These are phyloP conservation scores for Zaprionus vittiger DNA, from an alignment of 1,140 invertebrate species.

Conservation along the genomic window DNA sequence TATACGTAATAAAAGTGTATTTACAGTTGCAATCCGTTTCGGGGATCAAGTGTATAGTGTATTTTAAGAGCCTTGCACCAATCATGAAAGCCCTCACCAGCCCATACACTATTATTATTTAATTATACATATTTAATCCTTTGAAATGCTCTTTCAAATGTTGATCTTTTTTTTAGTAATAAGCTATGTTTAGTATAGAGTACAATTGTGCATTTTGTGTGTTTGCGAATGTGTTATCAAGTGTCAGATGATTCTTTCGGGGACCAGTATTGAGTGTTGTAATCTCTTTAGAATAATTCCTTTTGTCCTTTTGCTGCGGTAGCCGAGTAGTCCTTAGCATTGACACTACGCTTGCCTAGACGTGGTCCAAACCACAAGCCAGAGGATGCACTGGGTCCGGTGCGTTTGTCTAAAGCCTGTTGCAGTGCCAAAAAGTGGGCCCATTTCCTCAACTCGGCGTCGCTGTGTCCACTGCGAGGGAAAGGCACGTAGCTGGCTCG, in stretches of 20 bases:
- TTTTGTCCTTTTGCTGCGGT: slow-evolving; percentile 60
- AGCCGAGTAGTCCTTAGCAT: slow-evolving; percentile 49
- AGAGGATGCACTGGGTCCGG: slow-evolving; percentile 78
- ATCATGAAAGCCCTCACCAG: slow-evolving; percentile 72
- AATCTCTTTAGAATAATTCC: slow-evolving; percentile 58
- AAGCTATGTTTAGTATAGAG: not conserved
- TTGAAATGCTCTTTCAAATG: slow-evolving; percentile 58
- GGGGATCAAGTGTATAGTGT: slow-evolving; percentile 5
- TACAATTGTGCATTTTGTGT: slow-evolving; percentile 21
- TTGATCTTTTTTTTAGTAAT: slow-evolving; percentile 40
- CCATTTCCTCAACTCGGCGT: slow-evolving; percentile 78
- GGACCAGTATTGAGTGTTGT: not conserved
- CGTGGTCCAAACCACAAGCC: slow-evolving; percentile 87
- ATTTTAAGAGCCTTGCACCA: slow-evolving; percentile 40
- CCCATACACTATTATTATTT: slow-evolving; percentile 45
- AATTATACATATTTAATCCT: slow-evolving; percentile 54
- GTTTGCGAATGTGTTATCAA: not conserved
- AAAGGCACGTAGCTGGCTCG: slow-evolving; percentile 85
- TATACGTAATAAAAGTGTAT: slow-evolving; percentile 38
- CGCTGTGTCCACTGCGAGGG: slow-evolving; percentile 85
- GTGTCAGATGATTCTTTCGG: slow-evolving; percentile 5
- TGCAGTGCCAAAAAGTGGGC: slow-evolving; percentile 77
- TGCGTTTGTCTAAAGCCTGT: slow-evolving; percentile 76
- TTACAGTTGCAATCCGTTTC: slow-evolving; percentile 42
- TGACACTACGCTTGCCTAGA: slow-evolving; percentile 84